A percentile compares a stretch with the other conserved stretches of the same genome.
Evolutionary conservation across 1,140 invertebrate genomes (phyloP).

Genomic region (Drosophila prosaltans): DNA sequence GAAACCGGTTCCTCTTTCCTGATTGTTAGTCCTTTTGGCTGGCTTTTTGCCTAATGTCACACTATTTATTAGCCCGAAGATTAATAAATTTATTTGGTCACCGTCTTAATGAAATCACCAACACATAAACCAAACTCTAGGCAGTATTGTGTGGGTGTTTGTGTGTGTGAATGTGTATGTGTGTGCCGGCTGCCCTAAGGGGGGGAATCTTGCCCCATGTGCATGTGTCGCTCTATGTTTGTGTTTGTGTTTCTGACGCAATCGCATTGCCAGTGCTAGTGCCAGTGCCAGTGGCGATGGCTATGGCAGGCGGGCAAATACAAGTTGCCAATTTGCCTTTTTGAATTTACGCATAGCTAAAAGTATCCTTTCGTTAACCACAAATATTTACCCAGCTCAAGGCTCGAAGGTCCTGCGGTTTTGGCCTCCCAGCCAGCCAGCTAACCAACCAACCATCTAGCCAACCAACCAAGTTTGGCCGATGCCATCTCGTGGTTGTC

Average conservation of each 20-base stretch:
- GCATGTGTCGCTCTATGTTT: constrained; percentile 39
- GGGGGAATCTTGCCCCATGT: constrained; percentile 45
- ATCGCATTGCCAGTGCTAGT: constrained; percentile 52
- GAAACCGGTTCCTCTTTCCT: constrained; percentile 23
- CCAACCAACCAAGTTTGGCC: constrained; percentile 8
- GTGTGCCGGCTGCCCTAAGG: constrained; percentile 15
- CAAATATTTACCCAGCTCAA: constrained; percentile 82
- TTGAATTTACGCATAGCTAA: constrained; percentile 81
- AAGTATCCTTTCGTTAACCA: constrained; percentile 81
- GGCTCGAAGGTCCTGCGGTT: constrained; percentile 78
- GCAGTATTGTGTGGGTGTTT: constrained; percentile 1
- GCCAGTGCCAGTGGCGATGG: constrained; percentile 30
- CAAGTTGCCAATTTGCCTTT: constrained; percentile 81
- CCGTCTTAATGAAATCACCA: constrained; percentile 78
- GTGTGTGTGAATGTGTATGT: constrained; percentile 7
- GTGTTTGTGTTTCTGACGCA: constrained; percentile 65
- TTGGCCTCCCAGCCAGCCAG: constrained; percentile 18
- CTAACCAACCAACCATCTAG: constrained; percentile 3
- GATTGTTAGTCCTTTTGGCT: constrained; percentile 45
- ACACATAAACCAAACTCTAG: constrained; percentile 35
- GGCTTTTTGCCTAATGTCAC: constrained; percentile 65
- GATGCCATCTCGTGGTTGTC: constrained; percentile 35
- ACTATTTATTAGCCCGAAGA: constrained; percentile 81
- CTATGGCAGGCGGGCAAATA: constrained; percentile 16
- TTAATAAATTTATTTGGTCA: constrained; percentile 83